Evolutionary conservation across 2,797 vertebrate genomes (phyloP).

Genomic region (Emys orbicularis): DNA sequence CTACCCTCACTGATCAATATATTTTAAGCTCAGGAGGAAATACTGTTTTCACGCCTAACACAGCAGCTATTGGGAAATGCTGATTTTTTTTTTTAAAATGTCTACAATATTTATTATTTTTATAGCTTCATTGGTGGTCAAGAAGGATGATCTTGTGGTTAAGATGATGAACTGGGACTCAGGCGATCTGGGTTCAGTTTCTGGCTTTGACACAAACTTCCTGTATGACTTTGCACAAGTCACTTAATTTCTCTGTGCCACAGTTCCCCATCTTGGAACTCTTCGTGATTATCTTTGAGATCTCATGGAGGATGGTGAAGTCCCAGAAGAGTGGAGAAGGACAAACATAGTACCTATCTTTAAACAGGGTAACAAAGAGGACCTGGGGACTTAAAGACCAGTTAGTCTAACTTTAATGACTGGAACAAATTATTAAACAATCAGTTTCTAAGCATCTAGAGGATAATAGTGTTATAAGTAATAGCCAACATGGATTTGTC

Average conservation of each 20-base stretch:
- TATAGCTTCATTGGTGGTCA: not conserved
- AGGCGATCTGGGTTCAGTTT: not conserved
- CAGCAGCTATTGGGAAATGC: not conserved
- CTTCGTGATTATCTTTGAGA: not conserved
- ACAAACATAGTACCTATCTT: too few species aligned
- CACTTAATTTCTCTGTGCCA: not conserved
- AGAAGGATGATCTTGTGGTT: not conserved
- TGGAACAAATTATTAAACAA: too few species aligned
- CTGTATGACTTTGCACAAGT: not conserved
- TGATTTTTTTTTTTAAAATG: not conserved
- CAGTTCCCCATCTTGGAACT: not conserved
- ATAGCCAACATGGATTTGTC: too few species aligned
- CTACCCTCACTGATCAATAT: not conserved
- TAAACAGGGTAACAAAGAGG: too few species aligned
- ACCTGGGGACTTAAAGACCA: too few species aligned
- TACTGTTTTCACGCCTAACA: rapidly evolving
- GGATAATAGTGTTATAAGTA: too few species aligned
- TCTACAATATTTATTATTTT: not conserved
- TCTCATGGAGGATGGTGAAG: too few species aligned
- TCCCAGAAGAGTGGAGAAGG: too few species aligned
- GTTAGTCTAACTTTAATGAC: too few species aligned
- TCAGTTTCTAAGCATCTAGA: too few species aligned
- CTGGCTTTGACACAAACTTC: not conserved
- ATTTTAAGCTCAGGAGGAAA: not conserved
- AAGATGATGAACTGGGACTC: not conserved